These are phyloP conservation scores for Ispidina picta DNA, from an alignment of 2,797 vertebrate species.

Conservation along the genomic window DNA sequence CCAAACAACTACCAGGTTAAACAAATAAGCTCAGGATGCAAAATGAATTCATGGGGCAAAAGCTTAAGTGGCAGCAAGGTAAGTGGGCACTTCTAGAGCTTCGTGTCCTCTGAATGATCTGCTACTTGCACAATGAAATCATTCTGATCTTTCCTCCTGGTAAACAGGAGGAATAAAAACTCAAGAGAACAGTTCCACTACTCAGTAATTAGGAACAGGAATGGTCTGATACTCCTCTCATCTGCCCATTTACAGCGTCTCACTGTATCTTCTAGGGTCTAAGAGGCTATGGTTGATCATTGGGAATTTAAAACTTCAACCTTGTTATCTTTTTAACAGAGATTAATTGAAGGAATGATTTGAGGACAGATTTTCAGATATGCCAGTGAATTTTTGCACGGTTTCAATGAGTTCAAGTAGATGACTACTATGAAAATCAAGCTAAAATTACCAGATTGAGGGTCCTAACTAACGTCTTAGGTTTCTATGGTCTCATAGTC, in stretches of 20 bases:
- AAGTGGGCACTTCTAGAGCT: background rate
- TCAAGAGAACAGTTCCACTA: background rate
- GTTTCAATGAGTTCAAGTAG: background rate
- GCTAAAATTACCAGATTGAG: background rate
- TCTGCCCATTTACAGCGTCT: background rate
- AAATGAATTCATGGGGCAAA: background rate
- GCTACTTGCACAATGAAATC: background rate
- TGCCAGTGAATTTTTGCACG: background rate
- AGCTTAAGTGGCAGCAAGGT: background rate
- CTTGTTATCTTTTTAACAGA: background rate
- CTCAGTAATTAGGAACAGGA: background rate
- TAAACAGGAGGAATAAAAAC: slow-evolving; percentile 8
- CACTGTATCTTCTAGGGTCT: background rate
- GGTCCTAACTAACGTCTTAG: background rate
- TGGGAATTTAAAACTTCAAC: background rate
- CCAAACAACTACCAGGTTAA: slow-evolving; percentile 49
- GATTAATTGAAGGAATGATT: background rate
- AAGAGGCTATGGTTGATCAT: background rate
- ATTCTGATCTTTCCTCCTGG: background rate
- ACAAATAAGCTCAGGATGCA: slow-evolving; percentile 34
- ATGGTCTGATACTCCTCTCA: background rate
- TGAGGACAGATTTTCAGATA: background rate
- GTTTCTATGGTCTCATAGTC: background rate
- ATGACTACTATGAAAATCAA: background rate
- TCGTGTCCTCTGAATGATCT: background rate